Conservation (phyloP, 1,140 invertebrate genomes). For the Araneus ventricosus region DNA sequence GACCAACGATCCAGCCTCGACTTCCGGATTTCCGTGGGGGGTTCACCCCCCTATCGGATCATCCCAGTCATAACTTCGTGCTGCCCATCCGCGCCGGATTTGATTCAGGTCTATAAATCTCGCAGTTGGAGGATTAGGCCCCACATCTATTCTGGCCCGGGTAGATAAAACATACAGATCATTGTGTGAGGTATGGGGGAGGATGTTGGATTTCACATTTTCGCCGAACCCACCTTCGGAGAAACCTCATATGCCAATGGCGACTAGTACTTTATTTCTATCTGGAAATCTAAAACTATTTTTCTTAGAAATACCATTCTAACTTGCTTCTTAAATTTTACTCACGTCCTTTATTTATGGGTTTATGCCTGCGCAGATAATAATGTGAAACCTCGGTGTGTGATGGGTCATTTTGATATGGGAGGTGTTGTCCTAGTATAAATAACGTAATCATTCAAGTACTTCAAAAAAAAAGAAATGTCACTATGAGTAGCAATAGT, state of each 20-base stretch:
- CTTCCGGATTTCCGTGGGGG: conserved; percentile 63
- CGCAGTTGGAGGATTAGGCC: conserved; percentile 65
- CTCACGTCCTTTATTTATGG: conserved; percentile 45
- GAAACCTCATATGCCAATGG: neutral
- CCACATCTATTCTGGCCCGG: conserved; percentile 57
- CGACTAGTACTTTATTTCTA: conserved; percentile 1
- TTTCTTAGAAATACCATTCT: neutral
- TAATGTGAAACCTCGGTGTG: neutral
- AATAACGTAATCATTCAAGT: no score
- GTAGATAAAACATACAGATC: conserved; percentile 67
- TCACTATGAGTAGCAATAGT: no score
- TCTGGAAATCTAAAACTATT: conserved; percentile 24
- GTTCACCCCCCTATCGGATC: conserved; percentile 9
- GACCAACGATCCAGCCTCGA: conserved; percentile 69
- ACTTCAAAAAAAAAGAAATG: no score
- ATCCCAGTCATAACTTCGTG: conserved; percentile 61
- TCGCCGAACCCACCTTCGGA: neutral
- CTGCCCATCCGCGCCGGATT: conserved; percentile 47
- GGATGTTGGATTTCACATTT: conserved; percentile 58
- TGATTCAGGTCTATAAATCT: conserved; percentile 67
- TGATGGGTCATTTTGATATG: neutral
- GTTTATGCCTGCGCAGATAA: neutral
- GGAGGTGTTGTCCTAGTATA: no score
- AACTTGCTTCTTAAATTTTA: conserved; percentile 8
- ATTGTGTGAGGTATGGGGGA: conserved; percentile 33